Percentiles rank a stretch among this genome's conserved stretches.
Conservation (phyloP, 1,140 invertebrate species). For the Lineus longissimus region DNA sequence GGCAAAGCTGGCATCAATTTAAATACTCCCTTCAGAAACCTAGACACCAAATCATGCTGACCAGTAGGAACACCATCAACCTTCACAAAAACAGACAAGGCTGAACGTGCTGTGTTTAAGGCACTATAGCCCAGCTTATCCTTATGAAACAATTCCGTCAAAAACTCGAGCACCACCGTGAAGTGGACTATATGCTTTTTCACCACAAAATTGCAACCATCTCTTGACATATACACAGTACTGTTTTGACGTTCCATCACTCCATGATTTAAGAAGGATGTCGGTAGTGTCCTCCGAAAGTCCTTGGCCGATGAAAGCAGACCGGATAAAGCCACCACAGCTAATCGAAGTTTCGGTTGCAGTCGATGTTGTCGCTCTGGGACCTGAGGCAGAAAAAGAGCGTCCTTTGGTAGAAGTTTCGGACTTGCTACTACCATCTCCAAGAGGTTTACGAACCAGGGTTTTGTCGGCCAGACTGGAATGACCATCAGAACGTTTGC, state of each 20-base stretch:
- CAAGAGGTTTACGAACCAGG: constrained; percentile 19
- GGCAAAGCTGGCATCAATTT: neutral
- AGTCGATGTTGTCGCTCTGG: too few relatives aligned
- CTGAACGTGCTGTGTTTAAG: neutral
- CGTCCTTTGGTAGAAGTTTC: too few relatives aligned
- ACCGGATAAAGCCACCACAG: too few relatives aligned
- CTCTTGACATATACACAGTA: neutral
- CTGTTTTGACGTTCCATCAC: neutral
- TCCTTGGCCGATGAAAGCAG: too few relatives aligned
- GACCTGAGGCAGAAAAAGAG: too few relatives aligned
- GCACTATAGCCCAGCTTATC: neutral
- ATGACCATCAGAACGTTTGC: constrained; percentile 10
- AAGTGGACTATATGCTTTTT: neutral
- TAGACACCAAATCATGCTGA: neutral
- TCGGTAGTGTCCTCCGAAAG: too few relatives aligned
- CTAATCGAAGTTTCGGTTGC: too few relatives aligned
- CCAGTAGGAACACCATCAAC: neutral
- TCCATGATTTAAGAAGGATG: neutral
- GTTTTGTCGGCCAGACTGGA: constrained; percentile 20
- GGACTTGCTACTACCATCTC: constrained; percentile 10
- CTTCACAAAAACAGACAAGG: neutral
- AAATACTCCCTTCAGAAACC: constrained; percentile 1
- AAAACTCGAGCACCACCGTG: neutral
- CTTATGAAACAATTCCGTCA: constrained; percentile 1
- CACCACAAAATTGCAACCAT: neutral